phyloP scores from a whole-genome alignment of 2,888 invertebrate genomes.

The Apocheima hispidaria region DNA sequence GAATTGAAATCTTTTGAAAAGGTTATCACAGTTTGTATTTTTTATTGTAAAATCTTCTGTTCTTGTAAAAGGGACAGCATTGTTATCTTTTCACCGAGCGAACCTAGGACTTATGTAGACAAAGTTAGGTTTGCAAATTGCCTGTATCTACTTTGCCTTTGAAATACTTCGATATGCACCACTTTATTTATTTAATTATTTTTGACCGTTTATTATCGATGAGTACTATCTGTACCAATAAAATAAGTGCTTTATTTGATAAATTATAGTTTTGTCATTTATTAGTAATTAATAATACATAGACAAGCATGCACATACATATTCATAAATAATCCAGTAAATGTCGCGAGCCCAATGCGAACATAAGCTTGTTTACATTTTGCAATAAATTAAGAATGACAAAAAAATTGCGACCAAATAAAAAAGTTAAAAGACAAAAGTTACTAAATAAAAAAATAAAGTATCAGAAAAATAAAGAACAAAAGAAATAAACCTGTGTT shows the following conservation, averaged over 20 bases:
- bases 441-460: too few species aligned
- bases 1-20: background rate
- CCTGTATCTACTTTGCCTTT: too few species aligned
- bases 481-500: background rate
- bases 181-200: background rate
- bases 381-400: constrained; percentile 3
- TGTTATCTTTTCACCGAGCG: too few species aligned
- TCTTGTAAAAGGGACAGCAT: too few species aligned
- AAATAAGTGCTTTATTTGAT: background rate
- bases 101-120: too few species aligned
- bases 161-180: too few species aligned
- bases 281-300: constrained; percentile 7
- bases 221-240: background rate
- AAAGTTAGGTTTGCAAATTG: too few species aligned
- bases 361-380: background rate
- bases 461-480: background rate
- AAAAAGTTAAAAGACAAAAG: too few species aligned
- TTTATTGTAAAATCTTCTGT: too few species aligned
- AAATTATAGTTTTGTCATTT: background rate
- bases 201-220: too few species aligned
- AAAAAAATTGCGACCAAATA: background rate
- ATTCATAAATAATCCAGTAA: constrained; percentile 1
- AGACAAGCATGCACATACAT: constrained; percentile 8
- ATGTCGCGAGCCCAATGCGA: constrained; percentile 14
- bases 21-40: background rate